phyloP scores from a whole-genome alignment of 2,113 vertebrate species.

The Porphyrio hochstetteri region DNA sequence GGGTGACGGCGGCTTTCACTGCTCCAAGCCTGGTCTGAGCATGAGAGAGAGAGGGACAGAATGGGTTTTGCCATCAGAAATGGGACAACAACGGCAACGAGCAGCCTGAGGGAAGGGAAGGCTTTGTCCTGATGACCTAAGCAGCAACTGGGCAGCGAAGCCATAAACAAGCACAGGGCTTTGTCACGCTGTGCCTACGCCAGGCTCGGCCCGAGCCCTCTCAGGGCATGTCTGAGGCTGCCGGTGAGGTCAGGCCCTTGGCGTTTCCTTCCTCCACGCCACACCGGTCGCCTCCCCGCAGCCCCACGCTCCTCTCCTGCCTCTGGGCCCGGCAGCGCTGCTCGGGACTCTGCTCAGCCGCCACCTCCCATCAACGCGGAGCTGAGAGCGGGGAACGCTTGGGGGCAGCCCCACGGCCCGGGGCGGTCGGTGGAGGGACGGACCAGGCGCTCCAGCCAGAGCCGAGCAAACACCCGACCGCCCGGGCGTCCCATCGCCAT shows the following conservation, averaged over 20 bases:
- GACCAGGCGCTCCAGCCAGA: neutral
- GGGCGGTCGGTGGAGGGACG: accelerated
- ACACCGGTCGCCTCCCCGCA: neutral
- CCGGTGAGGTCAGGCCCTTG: neutral
- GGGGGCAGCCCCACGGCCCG: accelerated
- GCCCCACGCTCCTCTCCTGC: neutral
- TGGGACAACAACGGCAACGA: neutral
- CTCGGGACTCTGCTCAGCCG: accelerated
- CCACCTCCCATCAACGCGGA: accelerated
- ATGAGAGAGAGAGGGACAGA: neutral
- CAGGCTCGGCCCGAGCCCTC: neutral
- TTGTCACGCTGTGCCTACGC: accelerated
- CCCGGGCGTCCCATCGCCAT: neutral
- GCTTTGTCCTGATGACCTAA: neutral
- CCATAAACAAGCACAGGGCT: neutral
- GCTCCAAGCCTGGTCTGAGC: neutral
- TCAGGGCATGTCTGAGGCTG: accelerated
- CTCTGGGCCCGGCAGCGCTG: accelerated
- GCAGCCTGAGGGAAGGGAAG: accelerated
- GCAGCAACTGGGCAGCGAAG: neutral
- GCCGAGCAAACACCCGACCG: neutral
- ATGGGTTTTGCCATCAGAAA: neutral
- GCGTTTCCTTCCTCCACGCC: neutral
- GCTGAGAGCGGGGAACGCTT: accelerated
- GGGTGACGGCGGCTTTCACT: accelerated